Evolutionary conservation across 2,888 invertebrate species (phyloP), one percentile per base, ranked within the genome.

Genomic region (Ornithoptera priamus): DNA sequence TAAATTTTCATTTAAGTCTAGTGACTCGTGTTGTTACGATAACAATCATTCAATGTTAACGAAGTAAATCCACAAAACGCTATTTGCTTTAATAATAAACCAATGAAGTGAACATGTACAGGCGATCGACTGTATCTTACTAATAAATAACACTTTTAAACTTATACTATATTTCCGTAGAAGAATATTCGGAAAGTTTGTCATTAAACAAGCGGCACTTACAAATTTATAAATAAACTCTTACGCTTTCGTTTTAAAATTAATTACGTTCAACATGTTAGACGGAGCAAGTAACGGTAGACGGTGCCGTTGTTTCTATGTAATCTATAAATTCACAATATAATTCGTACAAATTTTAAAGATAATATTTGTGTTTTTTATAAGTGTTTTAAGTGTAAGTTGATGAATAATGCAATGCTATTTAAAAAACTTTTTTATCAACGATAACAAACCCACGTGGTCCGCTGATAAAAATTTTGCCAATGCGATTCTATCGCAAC

Each of bases 371-470:
- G n/a, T n/a, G n/a, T n/a, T n/a, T n/a, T n/a, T n/a, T n/a, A n/a
- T n/a, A n/a, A n/a, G n/a, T n/a, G n/a, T n/a, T n/a, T n/a, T n/a
- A n/a, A n/a, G 1, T n/a, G 6, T 53, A 4, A 8, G 22, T 58
- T 12, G 5, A 22, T 57, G 20, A 6, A 17, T 62, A 42, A 56
- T 67, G 24, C 62, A 57, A 18, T 67, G 57, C 12, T 67, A 30
- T 60, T 62, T 60, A 24, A 68, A 30, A 36, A 69, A 68, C 57
- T 60, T 69, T 64, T 64, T 60, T 65, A 64, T 72, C 68, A 46
- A 53, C 58, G 76, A 76, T 77, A 76, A 73, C 72, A 74, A 68
- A 59, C 62, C 68, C 75, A 74, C 73, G 74, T 73, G 75, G 62
- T 70, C 7, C 62, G 50, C 68, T 67, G 68, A 71, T 71, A 60